Conservation (phyloP, 2,113 vertebrate genomes). For the Proteles cristata region DNA sequence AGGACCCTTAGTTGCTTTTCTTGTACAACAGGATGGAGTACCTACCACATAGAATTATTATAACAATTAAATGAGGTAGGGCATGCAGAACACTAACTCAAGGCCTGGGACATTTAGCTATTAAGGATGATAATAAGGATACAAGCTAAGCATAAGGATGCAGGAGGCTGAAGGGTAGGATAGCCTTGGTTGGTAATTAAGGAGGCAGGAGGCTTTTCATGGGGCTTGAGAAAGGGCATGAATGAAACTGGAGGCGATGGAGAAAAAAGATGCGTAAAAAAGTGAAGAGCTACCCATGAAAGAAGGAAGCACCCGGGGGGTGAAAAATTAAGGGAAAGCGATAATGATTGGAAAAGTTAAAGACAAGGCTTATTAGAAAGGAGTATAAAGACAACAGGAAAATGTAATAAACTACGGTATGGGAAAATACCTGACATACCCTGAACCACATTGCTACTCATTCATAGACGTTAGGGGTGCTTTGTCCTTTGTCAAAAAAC, state of each 20-base stretch:
- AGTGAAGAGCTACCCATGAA: background rate
- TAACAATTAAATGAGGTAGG: background rate
- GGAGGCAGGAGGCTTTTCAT: background rate
- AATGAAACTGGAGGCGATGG: background rate
- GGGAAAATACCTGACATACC: background rate
- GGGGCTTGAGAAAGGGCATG: background rate
- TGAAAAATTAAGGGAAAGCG: background rate
- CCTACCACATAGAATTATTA: background rate
- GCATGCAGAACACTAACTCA: background rate
- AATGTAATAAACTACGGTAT: background rate
- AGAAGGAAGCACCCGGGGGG: background rate
- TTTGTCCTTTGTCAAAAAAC: background rate
- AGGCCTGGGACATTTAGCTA: background rate
- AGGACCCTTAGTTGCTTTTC: background rate
- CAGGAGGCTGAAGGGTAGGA: background rate
- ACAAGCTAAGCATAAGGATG: background rate
- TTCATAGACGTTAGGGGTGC: background rate
- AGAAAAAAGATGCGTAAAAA: background rate
- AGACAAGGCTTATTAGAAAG: background rate
- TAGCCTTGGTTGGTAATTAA: background rate
- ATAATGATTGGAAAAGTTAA: background rate
- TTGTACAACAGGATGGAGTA: background rate
- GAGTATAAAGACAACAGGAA: background rate
- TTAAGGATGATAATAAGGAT: background rate
- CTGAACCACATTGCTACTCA: background rate